Base-by-base conservation (phyloP, 2,797 vertebrate genomes). In the Liparis tanakae region DNA sequence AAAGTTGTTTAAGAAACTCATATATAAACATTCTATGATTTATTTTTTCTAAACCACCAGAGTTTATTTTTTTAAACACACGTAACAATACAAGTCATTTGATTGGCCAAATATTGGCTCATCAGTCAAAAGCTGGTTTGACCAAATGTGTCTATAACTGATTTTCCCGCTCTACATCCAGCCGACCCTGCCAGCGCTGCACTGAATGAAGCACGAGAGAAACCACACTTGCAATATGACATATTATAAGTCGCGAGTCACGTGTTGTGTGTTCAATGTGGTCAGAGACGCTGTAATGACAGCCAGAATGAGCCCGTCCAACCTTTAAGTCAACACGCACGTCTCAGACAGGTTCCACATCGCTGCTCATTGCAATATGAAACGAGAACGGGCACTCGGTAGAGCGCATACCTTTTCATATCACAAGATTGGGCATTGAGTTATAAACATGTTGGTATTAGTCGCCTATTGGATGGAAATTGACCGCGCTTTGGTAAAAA, bases 251-350 rank as follows among this genome's bases (percentile, higher is more conserved):
- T 41, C 39, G 10, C 17, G 5, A 10, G n/a, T 36, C 15, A 18
- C 12, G 37, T 6, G 14, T 13, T 33, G 43, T 66, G 17, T 33
- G 17, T 13, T 64, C 6, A 43, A 0, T n/a, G 60, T 51, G 43
- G 37, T 44, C 7, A 67, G 20, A 20, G 48, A 56, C 34, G 5
- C 10, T 10, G 18, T 44, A 14, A 67, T 30, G 51, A 33, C 10
- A 41, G 44, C 3, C 13, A 36, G 25, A 66, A 67, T 73, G 75
- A 77, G 70, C 25, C 48, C 56, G 20, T 70, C 80, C 68, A 83
- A 30, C 80, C 78, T 77, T 77, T 41, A 77, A 72, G 63, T 68
- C 55, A 83, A 85, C 76, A 71, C 14, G 30, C 20, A 60, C 17
- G 60, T 12, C 3, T 0, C 5, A 8, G 41, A 22, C n/a, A 12